Conservation (phyloP, 2,113 vertebrate genomes). For the Cervus canadensis region DNA sequence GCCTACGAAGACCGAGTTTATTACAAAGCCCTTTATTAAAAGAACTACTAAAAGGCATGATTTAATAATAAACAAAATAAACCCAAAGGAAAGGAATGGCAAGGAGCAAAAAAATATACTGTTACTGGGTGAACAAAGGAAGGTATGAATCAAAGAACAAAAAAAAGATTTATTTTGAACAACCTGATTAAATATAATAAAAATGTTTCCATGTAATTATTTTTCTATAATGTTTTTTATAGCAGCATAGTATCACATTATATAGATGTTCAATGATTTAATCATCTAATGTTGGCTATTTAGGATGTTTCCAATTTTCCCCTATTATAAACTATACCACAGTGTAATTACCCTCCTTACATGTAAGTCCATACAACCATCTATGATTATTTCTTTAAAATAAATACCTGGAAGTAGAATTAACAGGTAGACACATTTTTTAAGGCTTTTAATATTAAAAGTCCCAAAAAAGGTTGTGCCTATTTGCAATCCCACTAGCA, state of each 20-base stretch:
- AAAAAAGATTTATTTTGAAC: slow-evolving; percentile 12
- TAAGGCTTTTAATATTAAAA: neutral
- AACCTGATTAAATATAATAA: slow-evolving; percentile 6
- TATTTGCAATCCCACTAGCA: neutral
- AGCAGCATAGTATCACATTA: neutral
- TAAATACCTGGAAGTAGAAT: slow-evolving; percentile 18
- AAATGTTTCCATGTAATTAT: slow-evolving; percentile 8
- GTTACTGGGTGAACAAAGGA: neutral
- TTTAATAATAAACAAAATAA: slow-evolving; percentile 40
- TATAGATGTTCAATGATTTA: neutral
- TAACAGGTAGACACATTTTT: neutral
- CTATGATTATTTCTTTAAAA: slow-evolving; percentile 21
- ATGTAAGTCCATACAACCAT: neutral
- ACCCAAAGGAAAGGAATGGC: neutral
- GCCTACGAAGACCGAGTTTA: neutral
- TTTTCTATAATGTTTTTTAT: neutral
- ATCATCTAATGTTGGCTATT: neutral
- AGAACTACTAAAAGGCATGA: slow-evolving; percentile 5
- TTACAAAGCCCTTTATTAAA: neutral
- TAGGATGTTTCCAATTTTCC: slow-evolving; percentile 12
- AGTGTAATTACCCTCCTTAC: neutral
- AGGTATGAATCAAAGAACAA: neutral
- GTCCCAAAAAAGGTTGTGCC: neutral
- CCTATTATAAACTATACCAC: neutral
- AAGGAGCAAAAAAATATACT: neutral